Conservation (phyloP, 1,140 invertebrate species). For the Onthophagus taurus region DNA sequence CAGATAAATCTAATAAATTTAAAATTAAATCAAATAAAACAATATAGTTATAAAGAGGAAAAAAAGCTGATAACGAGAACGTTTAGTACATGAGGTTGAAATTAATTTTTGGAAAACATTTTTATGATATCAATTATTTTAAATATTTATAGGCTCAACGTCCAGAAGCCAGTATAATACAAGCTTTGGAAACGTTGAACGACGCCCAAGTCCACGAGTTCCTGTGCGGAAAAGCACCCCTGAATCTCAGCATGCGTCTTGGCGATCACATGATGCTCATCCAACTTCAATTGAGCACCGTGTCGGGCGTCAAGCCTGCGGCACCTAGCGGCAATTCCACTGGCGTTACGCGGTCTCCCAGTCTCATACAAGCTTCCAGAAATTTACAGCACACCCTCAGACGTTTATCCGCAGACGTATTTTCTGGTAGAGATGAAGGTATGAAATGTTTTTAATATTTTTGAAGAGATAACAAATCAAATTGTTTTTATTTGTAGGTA, state of each 20-base stretch:
- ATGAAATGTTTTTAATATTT: constrained; percentile 1
- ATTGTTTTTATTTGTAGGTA: constrained; percentile 30
- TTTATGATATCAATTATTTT: no score
- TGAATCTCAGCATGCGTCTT: constrained; percentile 88
- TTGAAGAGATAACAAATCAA: neutral
- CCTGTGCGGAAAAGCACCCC: constrained; percentile 82
- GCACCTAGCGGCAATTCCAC: constrained; percentile 25
- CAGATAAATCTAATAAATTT: no score
- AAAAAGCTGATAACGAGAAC: no score
- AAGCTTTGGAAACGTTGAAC: constrained; percentile 86
- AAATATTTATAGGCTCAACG: constrained; percentile 78
- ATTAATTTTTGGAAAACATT: no score
- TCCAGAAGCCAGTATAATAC: constrained; percentile 89
- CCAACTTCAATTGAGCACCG: constrained; percentile 83
- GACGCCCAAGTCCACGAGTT: constrained; percentile 93
- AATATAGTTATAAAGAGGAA: no score
- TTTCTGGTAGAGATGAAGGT: constrained; percentile 50
- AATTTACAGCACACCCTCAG: constrained; percentile 86
- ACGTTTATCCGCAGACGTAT: constrained; percentile 81
- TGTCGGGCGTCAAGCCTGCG: constrained; percentile 41
- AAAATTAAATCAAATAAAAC: no score
- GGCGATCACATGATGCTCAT: constrained; percentile 97
- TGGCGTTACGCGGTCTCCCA: constrained; percentile 28
- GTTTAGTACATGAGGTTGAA: no score
- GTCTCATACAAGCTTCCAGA: constrained; percentile 74